Evolutionary conservation across 2,888 invertebrate genomes (phyloP).

Genomic region (Amphipyra tragopoginis): DNA sequence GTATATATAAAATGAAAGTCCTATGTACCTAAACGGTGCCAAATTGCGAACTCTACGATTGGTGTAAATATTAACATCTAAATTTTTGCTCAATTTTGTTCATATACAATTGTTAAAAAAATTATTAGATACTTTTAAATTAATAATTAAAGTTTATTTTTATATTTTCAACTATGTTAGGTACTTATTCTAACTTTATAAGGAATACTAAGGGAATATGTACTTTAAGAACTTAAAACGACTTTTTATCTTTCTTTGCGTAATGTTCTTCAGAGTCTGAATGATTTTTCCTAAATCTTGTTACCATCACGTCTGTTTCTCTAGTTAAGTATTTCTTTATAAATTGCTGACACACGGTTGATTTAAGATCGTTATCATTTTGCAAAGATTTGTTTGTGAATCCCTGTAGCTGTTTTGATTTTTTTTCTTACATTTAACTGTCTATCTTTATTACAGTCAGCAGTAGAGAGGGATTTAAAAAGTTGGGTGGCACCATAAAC

Average conservation of each 20-base stretch:
- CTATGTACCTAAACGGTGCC: conserved; percentile 87
- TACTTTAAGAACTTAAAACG: background rate
- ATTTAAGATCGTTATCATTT: background rate
- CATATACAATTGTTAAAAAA: conserved; percentile 24
- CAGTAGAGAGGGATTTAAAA: too few species aligned
- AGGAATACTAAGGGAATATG: too few species aligned
- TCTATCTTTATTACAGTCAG: too few species aligned
- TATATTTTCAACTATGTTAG: conserved; percentile 6
- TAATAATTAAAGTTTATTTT: background rate
- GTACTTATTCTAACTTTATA: background rate
- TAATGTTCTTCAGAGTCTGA: background rate
- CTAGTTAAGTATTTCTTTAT: background rate
- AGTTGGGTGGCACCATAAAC: too few species aligned
- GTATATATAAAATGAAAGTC: conserved; percentile 77
- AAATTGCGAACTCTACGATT: conserved; percentile 67
- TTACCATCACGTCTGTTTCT: background rate
- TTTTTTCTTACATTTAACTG: too few species aligned
- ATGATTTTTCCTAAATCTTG: background rate
- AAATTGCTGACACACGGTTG: background rate
- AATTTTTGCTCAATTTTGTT: conserved; percentile 77
- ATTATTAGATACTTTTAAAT: conserved; percentile 8
- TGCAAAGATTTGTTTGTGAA: too few species aligned
- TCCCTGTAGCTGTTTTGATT: too few species aligned
- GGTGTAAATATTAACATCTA: conserved; percentile 66
- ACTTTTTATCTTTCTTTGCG: background rate